Percentiles rank a stretch among this genome's conserved stretches.
Conservation (phyloP, 2,797 vertebrate genomes). For the Lateolabrax maculatus region DNA sequence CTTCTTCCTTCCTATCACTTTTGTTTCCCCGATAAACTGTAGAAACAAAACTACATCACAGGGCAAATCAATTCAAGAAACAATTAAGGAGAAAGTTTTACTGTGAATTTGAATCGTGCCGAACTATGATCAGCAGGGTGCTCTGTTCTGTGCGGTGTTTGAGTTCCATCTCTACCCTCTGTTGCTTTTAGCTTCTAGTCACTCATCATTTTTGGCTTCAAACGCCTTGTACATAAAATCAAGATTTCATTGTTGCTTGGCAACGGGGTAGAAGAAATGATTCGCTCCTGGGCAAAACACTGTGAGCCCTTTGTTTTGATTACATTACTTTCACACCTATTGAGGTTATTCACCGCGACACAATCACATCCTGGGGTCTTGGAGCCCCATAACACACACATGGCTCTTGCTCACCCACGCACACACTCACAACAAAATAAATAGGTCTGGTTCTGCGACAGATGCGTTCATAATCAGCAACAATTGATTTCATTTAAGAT, state of each 20-base stretch:
- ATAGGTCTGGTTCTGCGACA: background rate
- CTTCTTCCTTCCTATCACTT: conserved; percentile 5
- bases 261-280: conserved; percentile 73
- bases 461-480: background rate
- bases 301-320: conserved; percentile 69
- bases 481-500: conserved; percentile 6
- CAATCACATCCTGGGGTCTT: conserved; percentile 19
- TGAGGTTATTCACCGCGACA: conserved; percentile 29
- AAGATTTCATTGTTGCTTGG: conserved; percentile 81
- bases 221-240: conserved; percentile 58
- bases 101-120: background rate
- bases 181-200: conserved; percentile 44
- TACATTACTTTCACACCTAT: conserved; percentile 52
- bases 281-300: conserved; percentile 60
- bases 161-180: conserved; percentile 31
- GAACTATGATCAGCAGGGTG: background rate
- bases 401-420: background rate
- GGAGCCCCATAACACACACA: background rate
- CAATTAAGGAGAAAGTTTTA: conserved; percentile 1
- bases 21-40: background rate
- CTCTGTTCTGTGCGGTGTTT: conserved; percentile 7
- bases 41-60: background rate
- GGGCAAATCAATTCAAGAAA: background rate
- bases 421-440: conserved; percentile 7
- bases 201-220: conserved; percentile 55